phyloP scores from a whole-genome alignment of 2,888 invertebrate genomes.

The Drosophila pseudotalamancana region DNA sequence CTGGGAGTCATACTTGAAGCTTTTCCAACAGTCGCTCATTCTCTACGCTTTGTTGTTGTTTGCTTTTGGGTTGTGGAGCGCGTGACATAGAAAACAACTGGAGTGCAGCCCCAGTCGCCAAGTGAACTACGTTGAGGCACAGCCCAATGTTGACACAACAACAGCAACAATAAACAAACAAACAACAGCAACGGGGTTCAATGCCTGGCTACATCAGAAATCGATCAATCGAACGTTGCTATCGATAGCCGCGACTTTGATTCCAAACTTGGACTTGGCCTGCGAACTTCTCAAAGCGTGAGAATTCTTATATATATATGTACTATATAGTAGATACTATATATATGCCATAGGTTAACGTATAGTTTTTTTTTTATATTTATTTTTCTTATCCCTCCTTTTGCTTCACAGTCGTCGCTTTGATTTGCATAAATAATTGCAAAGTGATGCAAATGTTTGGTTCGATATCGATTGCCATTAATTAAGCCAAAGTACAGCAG shows the following conservation, averaged over 20 bases:
- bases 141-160: conserved; percentile 46
- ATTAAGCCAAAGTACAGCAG: conserved; percentile 49
- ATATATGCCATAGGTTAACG: no score
- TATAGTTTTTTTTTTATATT: neutral
- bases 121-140: conserved; percentile 25
- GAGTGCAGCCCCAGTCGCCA: conserved; percentile 55
- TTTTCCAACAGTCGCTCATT: conserved; percentile 18
- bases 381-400: neutral
- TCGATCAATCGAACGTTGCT: conserved; percentile 63
- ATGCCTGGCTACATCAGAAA: conserved; percentile 47
- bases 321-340: no score
- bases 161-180: conserved; percentile 11
- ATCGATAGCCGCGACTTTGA: conserved; percentile 38
- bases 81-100: conserved; percentile 66
- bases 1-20: conserved; percentile 30
- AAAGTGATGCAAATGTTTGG: conserved; percentile 66
- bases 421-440: conserved; percentile 76
- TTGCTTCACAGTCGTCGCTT: conserved; percentile 19
- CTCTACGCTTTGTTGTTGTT: conserved; percentile 50
- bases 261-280: conserved; percentile 16
- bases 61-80: conserved; percentile 59
- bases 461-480: conserved; percentile 56
- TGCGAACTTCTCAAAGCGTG: conserved; percentile 19
- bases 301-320: conserved; percentile 27
- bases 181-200: conserved; percentile 30